These are phyloP conservation scores for Calephelis virginiensis DNA, from an alignment of 1,140 invertebrate genomes.

Conservation along the genomic window DNA sequence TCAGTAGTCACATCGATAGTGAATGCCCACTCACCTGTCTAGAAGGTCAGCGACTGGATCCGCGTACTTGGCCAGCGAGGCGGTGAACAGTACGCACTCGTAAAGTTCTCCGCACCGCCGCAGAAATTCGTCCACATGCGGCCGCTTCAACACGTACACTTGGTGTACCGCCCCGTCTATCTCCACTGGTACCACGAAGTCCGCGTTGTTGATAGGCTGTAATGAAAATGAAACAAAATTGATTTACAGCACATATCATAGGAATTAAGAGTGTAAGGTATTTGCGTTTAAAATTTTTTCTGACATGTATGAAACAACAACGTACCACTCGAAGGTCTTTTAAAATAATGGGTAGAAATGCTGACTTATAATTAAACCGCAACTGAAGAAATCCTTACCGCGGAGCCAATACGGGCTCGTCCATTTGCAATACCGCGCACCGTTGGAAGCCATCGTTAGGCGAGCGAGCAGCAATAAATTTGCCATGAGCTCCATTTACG, in stretches of 20 bases:
- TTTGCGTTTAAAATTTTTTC: too few species aligned
- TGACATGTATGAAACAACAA: too few species aligned
- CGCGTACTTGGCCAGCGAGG: constrained; percentile 99
- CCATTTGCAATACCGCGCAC: too few species aligned
- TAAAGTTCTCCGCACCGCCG: constrained; percentile 98
- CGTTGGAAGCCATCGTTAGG: too few species aligned
- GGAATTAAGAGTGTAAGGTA: not conserved
- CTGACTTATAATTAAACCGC: too few species aligned
- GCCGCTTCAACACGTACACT: constrained; percentile 99
- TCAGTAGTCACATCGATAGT: not conserved
- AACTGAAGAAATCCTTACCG: too few species aligned
- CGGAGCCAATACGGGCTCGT: too few species aligned
- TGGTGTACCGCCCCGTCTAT: constrained; percentile 99
- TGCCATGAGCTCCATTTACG: too few species aligned
- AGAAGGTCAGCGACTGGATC: constrained; percentile 99
- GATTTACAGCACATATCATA: not conserved
- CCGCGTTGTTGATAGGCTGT: constrained; percentile 99
- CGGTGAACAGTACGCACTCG: constrained; percentile 99
- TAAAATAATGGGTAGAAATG: too few species aligned
- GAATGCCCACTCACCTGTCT: constrained; percentile 81
- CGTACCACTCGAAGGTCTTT: too few species aligned
- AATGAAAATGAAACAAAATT: constrained; percentile 39
- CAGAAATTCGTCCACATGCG: constrained; percentile 99
- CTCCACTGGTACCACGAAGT: constrained; percentile 99
- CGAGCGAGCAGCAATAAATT: too few species aligned